phyloP scores from a whole-genome alignment of 2,113 vertebrate genomes.

The Buteo buteo region DNA sequence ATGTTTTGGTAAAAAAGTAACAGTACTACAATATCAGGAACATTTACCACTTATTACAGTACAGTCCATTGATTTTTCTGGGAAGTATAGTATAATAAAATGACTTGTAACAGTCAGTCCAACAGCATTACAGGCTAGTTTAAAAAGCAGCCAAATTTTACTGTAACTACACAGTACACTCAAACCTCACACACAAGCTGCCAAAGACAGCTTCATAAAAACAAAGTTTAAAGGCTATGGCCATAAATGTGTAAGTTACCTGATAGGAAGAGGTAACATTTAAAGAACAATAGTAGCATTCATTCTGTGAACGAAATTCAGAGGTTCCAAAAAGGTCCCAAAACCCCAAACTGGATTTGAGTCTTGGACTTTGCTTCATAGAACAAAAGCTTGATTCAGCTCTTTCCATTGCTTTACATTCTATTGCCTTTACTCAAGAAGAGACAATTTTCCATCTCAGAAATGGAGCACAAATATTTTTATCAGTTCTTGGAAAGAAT shows the following conservation, averaged over 20 bases:
- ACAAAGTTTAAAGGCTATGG: neutral
- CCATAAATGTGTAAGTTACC: neutral
- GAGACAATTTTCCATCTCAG: neutral
- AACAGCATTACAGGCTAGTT: neutral
- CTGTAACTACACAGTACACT: neutral
- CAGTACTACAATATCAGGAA: neutral
- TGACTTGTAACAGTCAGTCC: neutral
- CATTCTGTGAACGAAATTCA: neutral
- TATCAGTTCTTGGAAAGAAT: neutral
- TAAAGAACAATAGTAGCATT: neutral
- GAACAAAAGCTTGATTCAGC: neutral
- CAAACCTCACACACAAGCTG: neutral
- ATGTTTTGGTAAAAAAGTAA: neutral
- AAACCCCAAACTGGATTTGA: neutral
- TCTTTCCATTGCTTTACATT: neutral
- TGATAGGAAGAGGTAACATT: rapidly evolving
- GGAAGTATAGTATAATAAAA: neutral
- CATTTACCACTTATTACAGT: neutral
- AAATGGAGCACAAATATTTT: neutral
- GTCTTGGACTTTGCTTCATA: neutral
- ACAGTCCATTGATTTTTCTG: neutral
- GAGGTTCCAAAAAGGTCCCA: neutral
- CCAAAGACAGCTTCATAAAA: neutral
- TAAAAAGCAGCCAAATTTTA: neutral
- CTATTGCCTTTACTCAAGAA: neutral